Conservation (phyloP, 30 jellyfish, hydroid and myxozoan species). For the Nemopilema nomurai region DNA sequence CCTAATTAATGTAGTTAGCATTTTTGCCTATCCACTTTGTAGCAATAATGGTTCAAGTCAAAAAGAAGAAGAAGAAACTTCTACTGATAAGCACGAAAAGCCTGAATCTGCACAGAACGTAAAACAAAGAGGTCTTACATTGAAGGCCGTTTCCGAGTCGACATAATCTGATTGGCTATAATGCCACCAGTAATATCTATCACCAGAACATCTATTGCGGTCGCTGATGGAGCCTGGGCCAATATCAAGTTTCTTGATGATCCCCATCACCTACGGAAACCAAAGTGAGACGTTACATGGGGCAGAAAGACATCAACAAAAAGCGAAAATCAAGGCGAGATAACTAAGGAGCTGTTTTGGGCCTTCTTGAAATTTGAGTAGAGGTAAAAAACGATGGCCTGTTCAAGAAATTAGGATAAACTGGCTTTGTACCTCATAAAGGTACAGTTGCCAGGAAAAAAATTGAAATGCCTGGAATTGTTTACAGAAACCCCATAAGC, state of each 20-base stretch:
- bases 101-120: neutral
- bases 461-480: no score
- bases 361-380: no score
- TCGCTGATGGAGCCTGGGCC: slow-evolving; percentile 41
- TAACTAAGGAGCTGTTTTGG: no score
- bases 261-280: slow-evolving; percentile 3
- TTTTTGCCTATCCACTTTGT: neutral
- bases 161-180: slow-evolving; percentile 46
- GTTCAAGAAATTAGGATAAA: no score
- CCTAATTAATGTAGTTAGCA: neutral
- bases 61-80: neutral
- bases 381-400: no score
- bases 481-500: no score
- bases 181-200: slow-evolving; percentile 22
- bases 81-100: neutral
- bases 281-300: no score
- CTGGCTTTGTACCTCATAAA: no score
- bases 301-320: no score
- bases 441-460: no score
- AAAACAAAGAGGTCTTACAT: slow-evolving; percentile 41
- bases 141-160: slow-evolving; percentile 83
- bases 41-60: neutral
- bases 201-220: neutral
- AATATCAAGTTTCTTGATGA: slow-evolving; percentile 8
- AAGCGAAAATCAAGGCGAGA: no score